phyloP scores from a whole-genome alignment of 2,797 vertebrate genomes.

The Perodicticus potto region DNA sequence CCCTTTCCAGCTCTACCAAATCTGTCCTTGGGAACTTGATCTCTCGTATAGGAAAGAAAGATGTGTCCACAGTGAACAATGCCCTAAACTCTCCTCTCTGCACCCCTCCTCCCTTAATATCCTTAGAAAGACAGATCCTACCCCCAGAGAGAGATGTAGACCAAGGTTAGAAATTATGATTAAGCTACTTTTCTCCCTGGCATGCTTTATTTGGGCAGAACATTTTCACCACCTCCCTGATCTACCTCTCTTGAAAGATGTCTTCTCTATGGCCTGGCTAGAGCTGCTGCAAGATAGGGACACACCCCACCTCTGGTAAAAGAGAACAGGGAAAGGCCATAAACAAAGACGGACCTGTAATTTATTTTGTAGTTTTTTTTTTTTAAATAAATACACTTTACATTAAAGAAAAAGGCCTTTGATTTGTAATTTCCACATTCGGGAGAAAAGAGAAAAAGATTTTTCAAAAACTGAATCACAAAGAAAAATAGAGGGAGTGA shows the following conservation, averaged over 20 bases:
- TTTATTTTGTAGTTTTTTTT: constrained; percentile 87
- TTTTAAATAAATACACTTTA: constrained; percentile 94
- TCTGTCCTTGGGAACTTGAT: not conserved
- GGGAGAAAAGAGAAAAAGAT: constrained; percentile 76
- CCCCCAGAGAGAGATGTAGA: not conserved
- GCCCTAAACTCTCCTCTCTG: not conserved
- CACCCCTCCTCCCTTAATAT: not conserved
- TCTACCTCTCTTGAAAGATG: not conserved
- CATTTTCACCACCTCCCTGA: not conserved
- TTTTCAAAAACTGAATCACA: constrained; percentile 87
- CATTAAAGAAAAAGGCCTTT: constrained; percentile 92
- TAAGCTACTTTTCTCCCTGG: not conserved
- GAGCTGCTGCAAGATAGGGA: constrained; percentile 16
- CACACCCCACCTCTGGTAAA: not conserved
- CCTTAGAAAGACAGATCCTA: not conserved
- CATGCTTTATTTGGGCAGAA: not conserved
- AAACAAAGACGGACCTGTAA: constrained; percentile 85
- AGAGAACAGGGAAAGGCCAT: constrained; percentile 77
- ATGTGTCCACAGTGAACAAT: not conserved
- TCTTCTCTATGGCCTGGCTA: not conserved
- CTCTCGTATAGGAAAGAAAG: not conserved
- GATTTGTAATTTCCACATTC: constrained; percentile 89
- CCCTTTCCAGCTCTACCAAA: not conserved
- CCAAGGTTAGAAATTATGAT: not conserved
- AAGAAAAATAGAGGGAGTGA: constrained; percentile 85